Conservation (phyloP, 2,113 vertebrate species). For the Tragulus kanchil region DNA sequence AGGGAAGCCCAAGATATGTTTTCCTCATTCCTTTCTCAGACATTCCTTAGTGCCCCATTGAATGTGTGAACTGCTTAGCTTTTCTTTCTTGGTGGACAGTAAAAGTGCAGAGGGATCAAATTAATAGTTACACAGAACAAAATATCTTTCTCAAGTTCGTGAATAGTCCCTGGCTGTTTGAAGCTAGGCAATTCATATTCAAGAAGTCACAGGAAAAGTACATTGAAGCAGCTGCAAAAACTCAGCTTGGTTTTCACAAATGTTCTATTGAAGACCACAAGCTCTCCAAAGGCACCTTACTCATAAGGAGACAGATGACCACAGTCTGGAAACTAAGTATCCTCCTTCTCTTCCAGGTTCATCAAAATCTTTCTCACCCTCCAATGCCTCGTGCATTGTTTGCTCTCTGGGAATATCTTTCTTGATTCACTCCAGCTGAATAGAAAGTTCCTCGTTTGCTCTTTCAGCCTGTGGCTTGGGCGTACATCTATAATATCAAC, state of each 20-base stretch:
- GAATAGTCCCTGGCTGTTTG: not conserved
- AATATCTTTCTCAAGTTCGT: constrained; percentile 38
- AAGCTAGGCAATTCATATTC: not conserved
- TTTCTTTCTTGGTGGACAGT: not conserved
- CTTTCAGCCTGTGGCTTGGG: not conserved
- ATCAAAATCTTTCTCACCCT: not conserved
- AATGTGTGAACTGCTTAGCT: not conserved
- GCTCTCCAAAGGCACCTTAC: constrained; percentile 18
- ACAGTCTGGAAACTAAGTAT: not conserved
- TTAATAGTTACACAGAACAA: constrained; percentile 15
- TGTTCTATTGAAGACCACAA: constrained; percentile 26
- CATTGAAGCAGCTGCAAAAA: constrained; percentile 57
- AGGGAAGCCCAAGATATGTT: not conserved
- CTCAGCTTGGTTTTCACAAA: constrained; percentile 52
- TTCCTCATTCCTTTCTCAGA: not conserved
- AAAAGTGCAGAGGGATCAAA: not conserved
- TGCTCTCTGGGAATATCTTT: not conserved
- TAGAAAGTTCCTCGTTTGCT: not conserved
- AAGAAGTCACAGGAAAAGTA: constrained; percentile 60
- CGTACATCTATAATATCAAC: not conserved
- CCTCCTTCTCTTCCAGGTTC: not conserved
- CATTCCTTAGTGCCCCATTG: not conserved
- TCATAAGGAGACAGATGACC: not conserved
- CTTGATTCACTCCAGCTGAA: not conserved
- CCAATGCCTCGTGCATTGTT: not conserved